Base-by-base conservation (phyloP, 2,888 invertebrate species). In the Lapara coniferarum region DNA sequence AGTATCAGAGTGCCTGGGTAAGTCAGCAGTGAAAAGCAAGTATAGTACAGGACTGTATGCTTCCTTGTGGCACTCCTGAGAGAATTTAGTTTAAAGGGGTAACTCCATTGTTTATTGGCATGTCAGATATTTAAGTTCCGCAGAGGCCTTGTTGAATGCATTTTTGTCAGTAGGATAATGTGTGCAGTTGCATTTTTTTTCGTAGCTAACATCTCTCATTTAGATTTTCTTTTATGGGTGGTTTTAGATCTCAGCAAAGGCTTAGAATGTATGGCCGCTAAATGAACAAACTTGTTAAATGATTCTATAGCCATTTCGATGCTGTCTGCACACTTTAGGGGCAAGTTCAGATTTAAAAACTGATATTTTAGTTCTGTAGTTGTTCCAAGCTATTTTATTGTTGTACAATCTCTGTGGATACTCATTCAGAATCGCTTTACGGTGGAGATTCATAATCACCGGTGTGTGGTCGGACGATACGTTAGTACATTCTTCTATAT, bases 11-110 rank as follows among this genome's bases (percentile, higher is more conserved):
- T 30, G 19, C 14, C 51, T 52, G 25, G 71, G 72, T 16, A 74
- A 44, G 44, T 74, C 71, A 14, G 72, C 66, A 13, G 71, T 74
- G 63, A 46, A 74, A 0, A 75, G 44, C 0, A 71, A 30, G 56
- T 74, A 74, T 0, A 75, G 46, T 12, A 66, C 44, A 5, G 75
- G 73, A 0, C 74, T 73, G 16, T 10, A 75, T 58, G 10, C 69
- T 73, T n/a, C 74, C 75, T 46, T 76, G 77, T 0, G 72, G 73
- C 0, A 76, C 75, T 14, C 71, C 73, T 13, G 72, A 69, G n/a
- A 66, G 52, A 4, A 74, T 75, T 2, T 69, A 53, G 10, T 68
- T 10, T 5, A 74, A 19, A 0, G 19, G 12, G 1, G 72, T 72
- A 2, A 14, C 10, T 0, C 49, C 63, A 0, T 70, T 63, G 6